Base-by-base conservation (phyloP, 1,140 invertebrate genomes). In the Samia ricini region DNA sequence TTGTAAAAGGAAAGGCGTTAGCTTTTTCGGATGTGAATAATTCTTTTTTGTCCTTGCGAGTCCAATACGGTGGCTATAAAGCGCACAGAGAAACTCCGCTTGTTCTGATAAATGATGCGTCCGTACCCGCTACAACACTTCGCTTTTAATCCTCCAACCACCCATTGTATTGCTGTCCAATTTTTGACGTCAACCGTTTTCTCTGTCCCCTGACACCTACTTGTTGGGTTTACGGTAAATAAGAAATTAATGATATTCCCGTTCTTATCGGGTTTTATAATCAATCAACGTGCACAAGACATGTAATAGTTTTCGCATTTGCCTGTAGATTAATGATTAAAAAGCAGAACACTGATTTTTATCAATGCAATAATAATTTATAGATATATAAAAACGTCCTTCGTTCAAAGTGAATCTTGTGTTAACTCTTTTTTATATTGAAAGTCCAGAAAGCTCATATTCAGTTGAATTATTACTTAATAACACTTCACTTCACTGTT, bases 71-170 rank as follows among this genome's bases (percentile, higher is more conserved):
- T 61, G 68, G 62, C 57, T 61, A 66, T 69, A 74, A 76, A 74
- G 65, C 74, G 59, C 63, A 62, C 60, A 63, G 64, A 62, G 63
- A 65, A 69, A 63, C 61, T 73, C 73, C 73, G 68, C 76, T 72
- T 77, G 74, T 79, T 71, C 78, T 89, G 85, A 89, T 89, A 89
- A 89, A 89, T 89, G 85, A 89, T 83, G 72, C 64, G 75, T 72
- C 74, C 55, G 81, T 79, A 83, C 81, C 83, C 74, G 80, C 69
- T 85, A 89, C 87, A 89, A 62, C 78, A 77, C 74, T 86, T 89
- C 75, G 83, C 85, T 89, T 89, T 89, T 88, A 88, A 88, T 87
- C 81, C 81, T 78, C 75, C 48, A 64, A 60, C 71, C 64, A 75
- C 77, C n/a, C 74, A 83, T 88, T 88, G 83, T 86, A 79, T 80